phyloP scores from a whole-genome alignment of 2,797 vertebrate species.

The Phrynocephalus vlangalii region DNA sequence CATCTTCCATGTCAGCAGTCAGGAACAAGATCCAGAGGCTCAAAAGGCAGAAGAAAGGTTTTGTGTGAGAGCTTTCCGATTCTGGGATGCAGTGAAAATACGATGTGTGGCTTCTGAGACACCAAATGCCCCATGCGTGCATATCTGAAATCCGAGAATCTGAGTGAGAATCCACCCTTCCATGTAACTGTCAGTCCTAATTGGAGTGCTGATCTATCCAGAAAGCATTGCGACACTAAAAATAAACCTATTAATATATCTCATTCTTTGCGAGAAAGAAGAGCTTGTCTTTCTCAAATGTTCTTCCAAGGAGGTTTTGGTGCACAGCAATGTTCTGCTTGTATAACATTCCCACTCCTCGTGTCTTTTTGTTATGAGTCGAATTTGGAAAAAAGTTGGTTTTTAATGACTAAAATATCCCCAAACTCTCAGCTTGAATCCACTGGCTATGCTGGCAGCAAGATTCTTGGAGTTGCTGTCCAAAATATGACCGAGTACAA shows the following conservation, averaged over 20 bases:
- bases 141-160: neutral
- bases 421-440: neutral
- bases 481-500: neutral
- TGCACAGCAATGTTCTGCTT: neutral
- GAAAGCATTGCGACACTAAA: neutral
- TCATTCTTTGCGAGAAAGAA: neutral
- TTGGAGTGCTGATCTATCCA: neutral
- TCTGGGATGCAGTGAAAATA: neutral
- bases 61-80: neutral
- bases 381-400: neutral
- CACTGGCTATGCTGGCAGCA: too few species aligned
- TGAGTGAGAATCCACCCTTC: neutral
- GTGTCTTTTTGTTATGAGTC: neutral
- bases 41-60: neutral
- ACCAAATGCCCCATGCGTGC: neutral
- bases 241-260: slow-evolving; percentile 5
- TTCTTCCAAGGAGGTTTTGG: neutral
- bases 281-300: neutral
- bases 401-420: neutral
- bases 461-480: too few species aligned
- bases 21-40: neutral
- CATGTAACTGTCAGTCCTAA: neutral
- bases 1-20: neutral
- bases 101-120: neutral
- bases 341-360: neutral